These are phyloP conservation scores for Cheilosia grossa DNA, from an alignment of 2,888 invertebrate species.

Conservation along the genomic window DNA sequence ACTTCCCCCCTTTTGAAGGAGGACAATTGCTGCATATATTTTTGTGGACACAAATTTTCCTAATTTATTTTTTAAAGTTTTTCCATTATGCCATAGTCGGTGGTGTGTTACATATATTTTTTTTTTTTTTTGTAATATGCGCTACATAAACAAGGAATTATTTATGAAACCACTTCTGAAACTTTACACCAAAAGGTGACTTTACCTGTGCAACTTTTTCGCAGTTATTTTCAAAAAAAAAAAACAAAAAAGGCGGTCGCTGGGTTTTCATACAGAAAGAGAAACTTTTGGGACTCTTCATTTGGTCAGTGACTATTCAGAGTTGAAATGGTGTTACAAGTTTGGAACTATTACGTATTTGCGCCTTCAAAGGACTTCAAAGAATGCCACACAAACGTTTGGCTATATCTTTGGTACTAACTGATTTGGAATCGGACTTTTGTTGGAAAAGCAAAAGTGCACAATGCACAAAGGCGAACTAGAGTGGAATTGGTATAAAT, in stretches of 20 bases:
- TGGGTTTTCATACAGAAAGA: background rate
- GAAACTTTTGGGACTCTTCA: background rate
- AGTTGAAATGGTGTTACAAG: too few species aligned
- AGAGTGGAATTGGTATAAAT: too few species aligned
- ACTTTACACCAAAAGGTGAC: conserved; percentile 32
- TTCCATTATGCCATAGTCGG: conserved; percentile 35
- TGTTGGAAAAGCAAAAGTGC: too few species aligned
- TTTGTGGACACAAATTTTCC: conserved; percentile 8
- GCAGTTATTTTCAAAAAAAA: background rate
- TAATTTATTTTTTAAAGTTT: conserved; percentile 53
- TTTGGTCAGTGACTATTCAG: conserved; percentile 6
- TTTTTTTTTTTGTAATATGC: background rate
- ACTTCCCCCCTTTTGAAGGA: too few species aligned
- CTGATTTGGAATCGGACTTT: too few species aligned
- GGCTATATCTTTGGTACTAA: too few species aligned
- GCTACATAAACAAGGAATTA: conserved; percentile 36
- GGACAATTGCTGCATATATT: conserved; percentile 21
- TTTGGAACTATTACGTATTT: too few species aligned
- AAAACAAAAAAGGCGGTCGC: background rate
- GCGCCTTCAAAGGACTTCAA: too few species aligned
- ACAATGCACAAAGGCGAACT: too few species aligned
- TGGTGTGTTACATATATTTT: background rate
- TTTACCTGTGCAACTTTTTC: conserved; percentile 13
- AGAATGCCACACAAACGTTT: too few species aligned
- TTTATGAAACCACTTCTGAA: conserved; percentile 52